Percentiles rank a stretch among this genome's conserved stretches.
Evolutionary conservation across 2,113 vertebrate species (phyloP).

Genomic region (Tapirus terrestris): DNA sequence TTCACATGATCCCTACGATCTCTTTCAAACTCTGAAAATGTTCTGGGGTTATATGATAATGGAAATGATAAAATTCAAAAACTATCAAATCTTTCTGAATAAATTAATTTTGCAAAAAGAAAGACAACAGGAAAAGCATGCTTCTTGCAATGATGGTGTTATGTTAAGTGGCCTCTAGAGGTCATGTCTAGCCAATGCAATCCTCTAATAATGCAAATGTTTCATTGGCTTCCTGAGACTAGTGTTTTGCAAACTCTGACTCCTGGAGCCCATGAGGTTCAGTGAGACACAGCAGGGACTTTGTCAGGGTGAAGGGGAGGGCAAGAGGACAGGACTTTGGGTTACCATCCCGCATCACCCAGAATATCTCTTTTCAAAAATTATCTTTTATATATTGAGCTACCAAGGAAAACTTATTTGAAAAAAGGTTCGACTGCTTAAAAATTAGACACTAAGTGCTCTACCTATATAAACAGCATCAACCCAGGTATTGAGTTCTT

Average conservation of each 20-base stretch:
- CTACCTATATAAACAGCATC: background rate
- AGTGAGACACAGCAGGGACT: background rate
- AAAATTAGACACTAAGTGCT: background rate
- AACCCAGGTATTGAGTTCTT: background rate
- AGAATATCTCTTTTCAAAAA: background rate
- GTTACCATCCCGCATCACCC: background rate
- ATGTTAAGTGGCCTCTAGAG: background rate
- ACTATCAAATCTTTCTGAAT: background rate
- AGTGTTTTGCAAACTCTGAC: background rate
- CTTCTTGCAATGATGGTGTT: background rate
- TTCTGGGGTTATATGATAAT: background rate
- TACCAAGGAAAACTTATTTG: background rate
- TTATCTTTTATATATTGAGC: background rate
- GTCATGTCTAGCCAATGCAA: background rate
- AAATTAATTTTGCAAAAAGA: background rate
- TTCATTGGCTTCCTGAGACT: background rate
- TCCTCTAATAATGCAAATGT: background rate
- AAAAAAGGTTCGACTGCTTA: background rate
- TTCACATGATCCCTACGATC: background rate
- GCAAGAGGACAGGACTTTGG: background rate
- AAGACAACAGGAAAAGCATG: background rate
- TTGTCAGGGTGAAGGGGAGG: background rate
- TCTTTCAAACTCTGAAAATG: slow-evolving; percentile 18
- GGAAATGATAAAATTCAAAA: background rate
- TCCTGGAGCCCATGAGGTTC: background rate